Percentiles rank a stretch among this genome's conserved stretches.
These are phyloP conservation scores for Dermatemys mawii DNA, from an alignment of 2,113 vertebrate species.

Conservation along the genomic window DNA sequence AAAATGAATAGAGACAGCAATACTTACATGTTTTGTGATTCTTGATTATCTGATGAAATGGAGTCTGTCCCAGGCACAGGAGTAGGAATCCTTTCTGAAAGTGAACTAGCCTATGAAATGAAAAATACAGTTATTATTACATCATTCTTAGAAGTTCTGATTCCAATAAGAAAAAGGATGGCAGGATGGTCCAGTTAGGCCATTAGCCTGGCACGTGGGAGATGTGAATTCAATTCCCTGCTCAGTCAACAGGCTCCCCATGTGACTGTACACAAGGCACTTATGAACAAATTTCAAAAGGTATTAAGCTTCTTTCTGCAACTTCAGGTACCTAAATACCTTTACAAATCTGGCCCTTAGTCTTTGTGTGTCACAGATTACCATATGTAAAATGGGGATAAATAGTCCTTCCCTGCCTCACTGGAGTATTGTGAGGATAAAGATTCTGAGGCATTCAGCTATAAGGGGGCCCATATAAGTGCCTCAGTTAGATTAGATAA, in stretches of 20 bases:
- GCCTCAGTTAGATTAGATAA: not conserved
- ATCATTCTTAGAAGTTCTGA: not conserved
- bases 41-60: constrained; percentile 69
- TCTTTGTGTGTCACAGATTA: not conserved
- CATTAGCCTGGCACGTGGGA: not conserved
- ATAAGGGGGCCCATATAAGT: not conserved
- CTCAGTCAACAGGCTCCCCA: not conserved
- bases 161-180: not conserved
- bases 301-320: not conserved
- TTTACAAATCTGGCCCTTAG: not conserved
- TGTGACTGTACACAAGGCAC: not conserved
- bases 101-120: constrained; percentile 79
- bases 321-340: not conserved
- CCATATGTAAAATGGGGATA: not conserved
- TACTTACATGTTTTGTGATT: constrained; percentile 83
- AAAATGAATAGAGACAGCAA: not conserved
- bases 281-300: not conserved
- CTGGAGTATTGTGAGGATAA: not conserved
- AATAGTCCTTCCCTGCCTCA: not conserved
- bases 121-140: not conserved
- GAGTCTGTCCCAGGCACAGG: constrained; percentile 78
- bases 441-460: not conserved
- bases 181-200: not conserved
- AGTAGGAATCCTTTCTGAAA: constrained; percentile 85
- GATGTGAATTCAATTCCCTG: not conserved